Evolutionary conservation across 2,888 invertebrate species (phyloP), one percentile per base, ranked within the genome.

Genomic region (Pterobdella sp.): DNA sequence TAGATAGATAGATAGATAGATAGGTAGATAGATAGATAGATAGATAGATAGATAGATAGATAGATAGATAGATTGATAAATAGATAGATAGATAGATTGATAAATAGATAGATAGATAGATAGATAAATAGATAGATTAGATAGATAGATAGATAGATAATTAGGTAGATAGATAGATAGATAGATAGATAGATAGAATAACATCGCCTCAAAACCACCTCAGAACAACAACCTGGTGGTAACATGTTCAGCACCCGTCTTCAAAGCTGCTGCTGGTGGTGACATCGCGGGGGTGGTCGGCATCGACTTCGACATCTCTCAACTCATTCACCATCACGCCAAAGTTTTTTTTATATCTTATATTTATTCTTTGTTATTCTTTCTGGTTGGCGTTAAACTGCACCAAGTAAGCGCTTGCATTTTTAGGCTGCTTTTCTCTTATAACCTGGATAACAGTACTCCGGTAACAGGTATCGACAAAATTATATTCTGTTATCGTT

Each of bases 251-350:
- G 35, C 35, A 22, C 71, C 71, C 22, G 22, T 71, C 36, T 71
- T 71, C 71, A 71, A 71, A 34, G n/a, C 7, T 22, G 31, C 7
- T 42, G 49, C 7, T 42, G 49, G 22, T 42, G 49, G 49, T 42
- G 49, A 31, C 36, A 63, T 71, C 60, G n/a, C 63, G 1, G 71
- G 71, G 0, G 71, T 71, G 0, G 56, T 71, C n/a, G 71, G 71
- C 4, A 71, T 71, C 4, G 63, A 71, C 36, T 29, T 71, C 7
- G 31, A 32, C n/a, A 60, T 63, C 60, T 32, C 31, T 26, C 22
- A 71, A 26, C 36, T 71, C 26, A 7, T 65, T 18, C 7, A 18
- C 52, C 14, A 49, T n/a, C n/a, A n/a, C n/a, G n/a, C n/a, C n/a
- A n/a, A n/a, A n/a, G n/a, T n/a, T n/a, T n/a, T n/a, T n/a, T n/a